Percentiles rank a stretch among this genome's conserved stretches.
Evolutionary conservation across 1,140 invertebrate genomes (phyloP).

Genomic region (Cydia pomonella): DNA sequence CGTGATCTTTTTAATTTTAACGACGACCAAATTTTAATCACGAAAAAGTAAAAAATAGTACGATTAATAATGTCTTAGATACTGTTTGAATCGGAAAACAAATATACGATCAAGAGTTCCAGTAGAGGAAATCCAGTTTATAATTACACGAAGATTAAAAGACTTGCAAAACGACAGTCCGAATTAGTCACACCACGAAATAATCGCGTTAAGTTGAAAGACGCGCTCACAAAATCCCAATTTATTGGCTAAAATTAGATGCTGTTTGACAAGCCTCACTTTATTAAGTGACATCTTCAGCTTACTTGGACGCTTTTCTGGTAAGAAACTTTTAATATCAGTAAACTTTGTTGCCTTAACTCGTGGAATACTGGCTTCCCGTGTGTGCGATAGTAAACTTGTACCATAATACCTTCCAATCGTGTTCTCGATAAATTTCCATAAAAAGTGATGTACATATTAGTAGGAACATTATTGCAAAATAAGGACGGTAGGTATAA

Average conservation of each 20-base stretch:
- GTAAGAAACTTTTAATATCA: background rate
- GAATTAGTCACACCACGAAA: background rate
- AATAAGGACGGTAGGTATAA: no score
- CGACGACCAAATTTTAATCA: no score
- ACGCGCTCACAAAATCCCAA: slow-evolving; percentile 10
- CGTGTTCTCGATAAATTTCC: background rate
- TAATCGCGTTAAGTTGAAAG: slow-evolving; percentile 21
- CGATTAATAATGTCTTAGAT: no score
- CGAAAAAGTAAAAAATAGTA: no score
- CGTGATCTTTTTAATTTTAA: no score
- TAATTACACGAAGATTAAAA: no score
- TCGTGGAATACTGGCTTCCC: background rate
- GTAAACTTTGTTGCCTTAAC: background rate
- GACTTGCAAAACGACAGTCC: background rate
- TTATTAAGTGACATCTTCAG: slow-evolving; percentile 25
- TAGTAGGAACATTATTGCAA: no score
- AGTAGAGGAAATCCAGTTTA: no score
- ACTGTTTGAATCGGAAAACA: no score
- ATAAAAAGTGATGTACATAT: no score
- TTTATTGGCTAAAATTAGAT: slow-evolving; percentile 17
- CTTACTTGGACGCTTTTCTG: background rate
- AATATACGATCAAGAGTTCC: no score
- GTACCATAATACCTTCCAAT: no score
- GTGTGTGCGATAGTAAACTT: background rate
- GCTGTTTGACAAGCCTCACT: slow-evolving; percentile 11